Base-by-base conservation (phyloP, 2,113 vertebrate species). In the Solea senegalensis region DNA sequence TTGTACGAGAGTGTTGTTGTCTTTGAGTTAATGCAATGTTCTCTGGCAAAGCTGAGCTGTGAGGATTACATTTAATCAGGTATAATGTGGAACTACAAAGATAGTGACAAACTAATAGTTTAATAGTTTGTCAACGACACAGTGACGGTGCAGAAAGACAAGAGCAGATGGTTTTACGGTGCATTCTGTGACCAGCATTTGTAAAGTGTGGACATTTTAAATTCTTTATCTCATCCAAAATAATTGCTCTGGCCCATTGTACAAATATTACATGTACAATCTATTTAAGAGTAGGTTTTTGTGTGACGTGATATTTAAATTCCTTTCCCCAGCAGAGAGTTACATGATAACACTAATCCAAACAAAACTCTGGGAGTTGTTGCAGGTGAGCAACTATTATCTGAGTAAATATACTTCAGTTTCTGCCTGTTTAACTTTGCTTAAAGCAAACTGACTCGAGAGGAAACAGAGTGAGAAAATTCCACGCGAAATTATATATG, bases 11-110 rank as follows among this genome's bases (percentile, higher is more conserved):
- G 68, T 62, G 63, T 49, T 0, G 69, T 52, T 58, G 49, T 44
- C 69, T 80, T 62, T 78, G 53, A 65, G 44, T 10, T 61, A 70
- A 16, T 70, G 58, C 5, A 61, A 50, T 54, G 41, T 69, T 78
- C 55, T 39, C 28, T 5, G 5, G 27, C n/a, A 28, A 65, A 69
- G 62, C 21, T 21, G 28, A 78, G 21, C 52, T 57, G 26, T 9
- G 15, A 26, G 34, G 40, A 57, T 60, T 41, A 52, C 0, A 11
- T 50, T 59, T 58, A 34, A 72, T 72, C 27, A 58, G 28, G 51
- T 54, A 11, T 5, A 41, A 52, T 26, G 50, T 7, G 26, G n/a
- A n/a, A 56, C 26, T 28, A 43, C 10, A 69, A 58, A 59, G 8
- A 6, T 6, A 1, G n/a, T n/a, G n/a, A n/a, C n/a, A n/a, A n/a